Percentiles rank a stretch among this genome's conserved stretches.
phyloP scores from a whole-genome alignment of 1,140 invertebrate genomes.

The Dryas iulia region DNA sequence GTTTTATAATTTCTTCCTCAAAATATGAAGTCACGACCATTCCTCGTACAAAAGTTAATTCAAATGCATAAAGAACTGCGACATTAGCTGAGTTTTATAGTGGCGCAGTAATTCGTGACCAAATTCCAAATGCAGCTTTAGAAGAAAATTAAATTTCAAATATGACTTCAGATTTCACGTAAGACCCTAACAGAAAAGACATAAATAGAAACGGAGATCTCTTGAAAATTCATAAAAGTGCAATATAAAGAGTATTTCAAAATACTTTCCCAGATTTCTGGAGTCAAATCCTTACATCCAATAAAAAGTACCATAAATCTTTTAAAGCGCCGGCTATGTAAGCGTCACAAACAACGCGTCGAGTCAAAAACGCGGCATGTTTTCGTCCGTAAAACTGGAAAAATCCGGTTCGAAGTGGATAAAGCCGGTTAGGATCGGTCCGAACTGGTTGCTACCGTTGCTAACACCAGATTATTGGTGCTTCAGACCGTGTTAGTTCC shows the following conservation, averaged over 20 bases:
- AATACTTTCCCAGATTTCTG: background rate
- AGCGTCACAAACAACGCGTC: slow-evolving; percentile 23
- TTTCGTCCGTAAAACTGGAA: slow-evolving; percentile 33
- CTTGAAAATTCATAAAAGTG: background rate
- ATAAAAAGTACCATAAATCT: slow-evolving; percentile 30
- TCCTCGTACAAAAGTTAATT: too few species aligned
- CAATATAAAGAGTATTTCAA: background rate
- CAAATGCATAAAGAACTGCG: too few species aligned
- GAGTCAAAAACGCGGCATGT: slow-evolving; percentile 28
- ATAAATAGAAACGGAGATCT: background rate
- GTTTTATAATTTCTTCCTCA: too few species aligned
- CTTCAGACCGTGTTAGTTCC: slow-evolving; percentile 18
- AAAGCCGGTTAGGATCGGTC: slow-evolving; percentile 33
- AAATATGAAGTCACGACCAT: too few species aligned
- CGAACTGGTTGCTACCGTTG: slow-evolving; percentile 27
- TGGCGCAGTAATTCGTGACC: too few species aligned
- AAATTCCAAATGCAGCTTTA: too few species aligned
- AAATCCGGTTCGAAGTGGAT: slow-evolving; percentile 31
- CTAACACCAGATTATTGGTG: slow-evolving; percentile 25
- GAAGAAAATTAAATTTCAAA: background rate
- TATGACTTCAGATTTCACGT: background rate
- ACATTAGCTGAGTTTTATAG: too few species aligned
- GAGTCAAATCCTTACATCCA: background rate
- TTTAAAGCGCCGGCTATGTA: slow-evolving; percentile 10
- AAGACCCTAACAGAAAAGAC: background rate